These are phyloP conservation scores for Dasysyrphus tricinctus DNA, from an alignment of 2,888 invertebrate species.

Conservation along the genomic window DNA sequence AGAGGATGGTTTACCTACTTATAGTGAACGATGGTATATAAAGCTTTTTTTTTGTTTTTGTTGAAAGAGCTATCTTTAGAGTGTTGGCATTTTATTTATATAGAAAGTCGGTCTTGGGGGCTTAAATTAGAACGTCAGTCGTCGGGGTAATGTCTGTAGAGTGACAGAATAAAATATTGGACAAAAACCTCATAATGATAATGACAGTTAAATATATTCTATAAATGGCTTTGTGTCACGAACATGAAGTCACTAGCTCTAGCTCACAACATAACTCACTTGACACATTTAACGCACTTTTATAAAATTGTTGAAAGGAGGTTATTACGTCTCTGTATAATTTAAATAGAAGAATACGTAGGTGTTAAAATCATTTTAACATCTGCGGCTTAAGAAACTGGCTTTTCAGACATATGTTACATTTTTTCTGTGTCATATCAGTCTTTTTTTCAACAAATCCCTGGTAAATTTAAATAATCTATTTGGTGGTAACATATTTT, in stretches of 20 bases:
- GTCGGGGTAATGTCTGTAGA: not conserved
- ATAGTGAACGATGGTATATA: constrained; percentile 18
- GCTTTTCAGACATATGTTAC: no score
- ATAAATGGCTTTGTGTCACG: constrained; percentile 64
- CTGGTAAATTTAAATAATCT: no score
- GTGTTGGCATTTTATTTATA: constrained; percentile 8
- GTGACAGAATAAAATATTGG: constrained; percentile 8
- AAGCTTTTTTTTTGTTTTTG: not conserved
- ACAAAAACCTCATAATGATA: constrained; percentile 42
- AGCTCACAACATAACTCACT: constrained; percentile 44
- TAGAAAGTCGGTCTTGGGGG: constrained; percentile 14
- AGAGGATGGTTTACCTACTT: constrained; percentile 8
- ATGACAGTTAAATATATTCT: constrained; percentile 50
- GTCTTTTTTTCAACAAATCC: no score
- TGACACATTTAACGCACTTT: constrained; percentile 47
- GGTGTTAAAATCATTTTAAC: not conserved
- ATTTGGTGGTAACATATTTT: no score
- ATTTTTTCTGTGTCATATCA: no score
- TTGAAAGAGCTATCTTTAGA: not conserved
- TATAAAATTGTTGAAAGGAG: constrained; percentile 2
- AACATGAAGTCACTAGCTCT: constrained; percentile 49
- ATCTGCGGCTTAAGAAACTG: no score
- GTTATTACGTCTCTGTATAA: not conserved
- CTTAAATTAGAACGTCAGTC: not conserved
- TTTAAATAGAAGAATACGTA: not conserved